These are phyloP conservation scores for Pollachius pollachius DNA, from an alignment of 2,113 vertebrate species.

Conservation along the genomic window DNA sequence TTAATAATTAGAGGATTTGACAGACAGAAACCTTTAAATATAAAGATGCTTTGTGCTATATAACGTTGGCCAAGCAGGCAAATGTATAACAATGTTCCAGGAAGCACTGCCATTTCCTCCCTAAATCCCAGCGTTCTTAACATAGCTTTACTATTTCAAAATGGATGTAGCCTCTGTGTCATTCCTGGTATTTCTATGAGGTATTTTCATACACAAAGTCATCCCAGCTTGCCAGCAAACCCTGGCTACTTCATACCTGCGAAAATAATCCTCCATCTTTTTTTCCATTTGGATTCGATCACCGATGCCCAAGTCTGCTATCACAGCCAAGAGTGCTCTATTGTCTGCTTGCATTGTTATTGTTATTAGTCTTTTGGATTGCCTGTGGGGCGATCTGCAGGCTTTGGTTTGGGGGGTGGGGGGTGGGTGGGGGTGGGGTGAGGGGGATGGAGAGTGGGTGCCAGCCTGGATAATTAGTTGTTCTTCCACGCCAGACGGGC, in stretches of 20 bases:
- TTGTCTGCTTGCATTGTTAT: constrained; percentile 64
- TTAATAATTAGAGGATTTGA: constrained; percentile 61
- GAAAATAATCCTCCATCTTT: constrained; percentile 27
- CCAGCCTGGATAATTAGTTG: constrained; percentile 73
- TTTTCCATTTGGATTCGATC: constrained; percentile 33
- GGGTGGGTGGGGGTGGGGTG: no score
- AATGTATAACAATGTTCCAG: no score
- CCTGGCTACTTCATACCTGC: constrained; percentile 22
- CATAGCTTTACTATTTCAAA: no score
- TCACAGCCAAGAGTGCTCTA: constrained; percentile 42
- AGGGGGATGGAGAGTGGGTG: constrained; percentile 25
- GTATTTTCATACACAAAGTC: constrained; percentile 8
- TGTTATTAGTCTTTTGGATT: constrained; percentile 70
- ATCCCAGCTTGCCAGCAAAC: constrained; percentile 20
- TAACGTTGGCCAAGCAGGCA: no score
- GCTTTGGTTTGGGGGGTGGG: constrained; percentile 26
- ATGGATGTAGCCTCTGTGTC: no score
- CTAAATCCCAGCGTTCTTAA: no score
- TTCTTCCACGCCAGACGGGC: constrained; percentile 63
- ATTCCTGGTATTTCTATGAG: no score
- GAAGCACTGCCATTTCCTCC: no score
- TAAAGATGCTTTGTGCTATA: no score
- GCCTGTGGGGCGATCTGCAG: constrained; percentile 60
- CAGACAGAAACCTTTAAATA: constrained; percentile 32
- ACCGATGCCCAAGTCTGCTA: constrained; percentile 41